A percentile compares a stretch with the other conserved stretches of the same genome.
Conservation (phyloP, 2,888 invertebrate species). For the Clivina fossor region DNA sequence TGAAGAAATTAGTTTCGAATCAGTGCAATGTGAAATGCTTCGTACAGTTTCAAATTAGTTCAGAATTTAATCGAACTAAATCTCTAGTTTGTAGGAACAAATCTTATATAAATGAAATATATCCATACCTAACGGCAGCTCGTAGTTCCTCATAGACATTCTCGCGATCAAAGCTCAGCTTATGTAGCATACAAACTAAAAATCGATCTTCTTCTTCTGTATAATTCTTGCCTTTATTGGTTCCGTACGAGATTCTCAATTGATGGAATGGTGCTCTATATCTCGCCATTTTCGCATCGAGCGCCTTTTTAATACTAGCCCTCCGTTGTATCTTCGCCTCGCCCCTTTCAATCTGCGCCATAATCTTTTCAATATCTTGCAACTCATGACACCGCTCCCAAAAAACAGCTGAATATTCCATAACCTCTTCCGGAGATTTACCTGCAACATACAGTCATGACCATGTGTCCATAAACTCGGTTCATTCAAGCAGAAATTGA, state of each 20-base stretch:
- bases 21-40: too few species aligned
- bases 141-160: slow-evolving; percentile 98
- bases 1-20: too few species aligned
- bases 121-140: slow-evolving; percentile 81
- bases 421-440: slow-evolving; percentile 93
- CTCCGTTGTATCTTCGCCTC: slow-evolving; percentile 95
- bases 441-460: too few species aligned
- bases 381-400: slow-evolving; percentile 98
- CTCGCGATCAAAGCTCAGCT: slow-evolving; percentile 97
- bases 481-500: too few species aligned
- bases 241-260: slow-evolving; percentile 95
- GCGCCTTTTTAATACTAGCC: slow-evolving; percentile 77
- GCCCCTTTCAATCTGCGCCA: slow-evolving; percentile 97
- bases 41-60: too few species aligned
- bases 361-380: slow-evolving; percentile 94
- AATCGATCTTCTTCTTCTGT: slow-evolving; percentile 96
- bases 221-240: slow-evolving; percentile 98
- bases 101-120: too few species aligned
- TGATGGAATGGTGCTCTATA: slow-evolving; percentile 99
- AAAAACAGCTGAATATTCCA: slow-evolving; percentile 96
- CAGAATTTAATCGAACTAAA: too few species aligned
- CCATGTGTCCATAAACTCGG: too few species aligned
- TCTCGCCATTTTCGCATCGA: slow-evolving; percentile 84
- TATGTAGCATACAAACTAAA: slow-evolving; percentile 97
- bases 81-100: too few species aligned